phyloP scores from a whole-genome alignment of 2,113 vertebrate genomes.

The Mola mola region DNA sequence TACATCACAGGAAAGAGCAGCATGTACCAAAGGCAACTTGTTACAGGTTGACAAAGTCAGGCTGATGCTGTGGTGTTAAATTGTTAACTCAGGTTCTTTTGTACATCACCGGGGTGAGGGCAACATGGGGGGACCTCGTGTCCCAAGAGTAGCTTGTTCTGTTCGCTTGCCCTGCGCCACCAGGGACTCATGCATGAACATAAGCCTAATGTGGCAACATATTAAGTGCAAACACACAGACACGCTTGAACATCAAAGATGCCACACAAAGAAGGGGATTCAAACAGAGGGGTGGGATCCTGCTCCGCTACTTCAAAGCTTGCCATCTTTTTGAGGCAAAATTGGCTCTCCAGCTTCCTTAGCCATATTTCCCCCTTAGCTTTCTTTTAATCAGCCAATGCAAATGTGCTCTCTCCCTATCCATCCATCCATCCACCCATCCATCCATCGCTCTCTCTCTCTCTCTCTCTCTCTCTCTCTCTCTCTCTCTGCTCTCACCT shows the following conservation, averaged over 20 bases:
- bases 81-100: not conserved
- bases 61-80: slow-evolving; percentile 18
- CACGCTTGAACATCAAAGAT: slow-evolving; percentile 67
- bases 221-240: slow-evolving; percentile 20
- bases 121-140: not conserved
- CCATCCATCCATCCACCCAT: slow-evolving; percentile 7
- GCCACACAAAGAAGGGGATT: slow-evolving; percentile 62
- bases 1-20: slow-evolving; percentile 14
- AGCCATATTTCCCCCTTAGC: slow-evolving; percentile 45
- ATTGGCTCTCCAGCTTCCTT: slow-evolving; percentile 57
- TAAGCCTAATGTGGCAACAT: slow-evolving; percentile 15
- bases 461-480: not conserved
- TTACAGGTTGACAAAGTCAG: slow-evolving; percentile 26
- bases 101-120: slow-evolving; percentile 4
- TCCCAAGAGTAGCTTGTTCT: not conserved
- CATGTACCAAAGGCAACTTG: slow-evolving; percentile 11
- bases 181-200: slow-evolving; percentile 14
- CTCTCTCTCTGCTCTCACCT: slow-evolving; percentile 68
- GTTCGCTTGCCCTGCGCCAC: not conserved
- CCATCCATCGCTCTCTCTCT: not conserved
- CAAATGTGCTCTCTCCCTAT: slow-evolving; percentile 50
- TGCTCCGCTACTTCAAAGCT: slow-evolving; percentile 72
- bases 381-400: slow-evolving; percentile 67
- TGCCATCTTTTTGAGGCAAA: slow-evolving; percentile 70
- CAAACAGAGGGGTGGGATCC: slow-evolving; percentile 68